phyloP scores from a whole-genome alignment of 2,113 vertebrate genomes.

The Datnioides undecimradiatus region DNA sequence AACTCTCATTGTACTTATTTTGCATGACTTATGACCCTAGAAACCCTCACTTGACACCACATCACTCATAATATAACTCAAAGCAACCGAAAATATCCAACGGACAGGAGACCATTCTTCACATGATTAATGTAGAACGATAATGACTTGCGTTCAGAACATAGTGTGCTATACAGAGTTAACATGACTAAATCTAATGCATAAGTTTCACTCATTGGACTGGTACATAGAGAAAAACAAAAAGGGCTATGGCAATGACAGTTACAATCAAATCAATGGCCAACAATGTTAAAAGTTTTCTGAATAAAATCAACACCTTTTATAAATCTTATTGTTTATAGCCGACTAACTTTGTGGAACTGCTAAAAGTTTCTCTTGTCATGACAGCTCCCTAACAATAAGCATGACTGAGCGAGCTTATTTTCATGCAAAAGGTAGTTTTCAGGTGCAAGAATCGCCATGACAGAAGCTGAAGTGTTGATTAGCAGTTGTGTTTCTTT shows the following conservation, averaged over 20 bases:
- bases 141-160: conserved; percentile 61
- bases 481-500: conserved; percentile 46
- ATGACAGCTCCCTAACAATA: conserved; percentile 66
- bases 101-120: conserved; percentile 41
- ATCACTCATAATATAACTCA: conserved; percentile 60
- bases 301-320: conserved; percentile 69
- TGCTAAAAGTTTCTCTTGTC: conserved; percentile 56
- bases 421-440: conserved; percentile 78
- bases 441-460: conserved; percentile 68
- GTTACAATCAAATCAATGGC: conserved; percentile 77
- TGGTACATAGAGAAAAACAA: conserved; percentile 68
- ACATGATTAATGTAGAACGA: conserved; percentile 56
- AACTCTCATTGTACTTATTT: conserved; percentile 29
- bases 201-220: conserved; percentile 69
- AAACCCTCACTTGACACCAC: conserved; percentile 75
- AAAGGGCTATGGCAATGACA: conserved; percentile 72
- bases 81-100: conserved; percentile 53
- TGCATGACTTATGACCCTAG: conserved; percentile 45
- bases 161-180: conserved; percentile 74
- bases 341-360: conserved; percentile 64
- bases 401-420: conserved; percentile 70
- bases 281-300: conserved; percentile 56
- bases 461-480: conserved; percentile 72
- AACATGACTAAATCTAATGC: conserved; percentile 73
- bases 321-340: conserved; percentile 72